Evolutionary conservation across 2,797 vertebrate genomes (phyloP).

Genomic region (Pipistrellus kuhlii): DNA sequence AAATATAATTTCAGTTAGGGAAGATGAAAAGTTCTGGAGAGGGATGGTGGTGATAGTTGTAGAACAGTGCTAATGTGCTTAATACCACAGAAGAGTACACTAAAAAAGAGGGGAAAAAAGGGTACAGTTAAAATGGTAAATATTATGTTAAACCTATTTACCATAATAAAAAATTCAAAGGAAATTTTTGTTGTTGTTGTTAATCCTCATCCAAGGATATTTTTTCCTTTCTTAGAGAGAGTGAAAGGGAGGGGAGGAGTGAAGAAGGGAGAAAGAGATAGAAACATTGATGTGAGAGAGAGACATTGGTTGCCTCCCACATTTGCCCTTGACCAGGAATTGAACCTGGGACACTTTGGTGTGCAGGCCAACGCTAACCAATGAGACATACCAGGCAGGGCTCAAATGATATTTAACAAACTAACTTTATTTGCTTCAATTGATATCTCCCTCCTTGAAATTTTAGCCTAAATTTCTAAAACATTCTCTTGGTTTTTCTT

Average conservation of each 20-base stretch:
- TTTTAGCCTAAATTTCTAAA: constrained; percentile 44
- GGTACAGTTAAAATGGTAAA: neutral
- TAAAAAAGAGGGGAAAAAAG: neutral
- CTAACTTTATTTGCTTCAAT: constrained; percentile 3
- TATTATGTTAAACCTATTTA: constrained; percentile 8
- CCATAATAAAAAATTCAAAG: neutral
- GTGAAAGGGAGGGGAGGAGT: too few species aligned
- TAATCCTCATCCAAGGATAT: too few species aligned
- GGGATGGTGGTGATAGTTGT: neutral
- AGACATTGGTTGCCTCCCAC: too few species aligned
- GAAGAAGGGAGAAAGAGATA: too few species aligned
- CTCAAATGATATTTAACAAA: constrained; percentile 21
- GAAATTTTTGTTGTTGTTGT: neutral
- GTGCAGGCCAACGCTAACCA: too few species aligned
- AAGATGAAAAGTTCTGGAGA: constrained; percentile 13
- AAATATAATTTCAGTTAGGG: neutral
- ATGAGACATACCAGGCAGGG: too few species aligned
- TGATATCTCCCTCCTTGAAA: neutral
- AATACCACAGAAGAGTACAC: neutral
- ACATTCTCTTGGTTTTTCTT: constrained; percentile 30
- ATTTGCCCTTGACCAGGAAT: too few species aligned
- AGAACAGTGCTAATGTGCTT: neutral
- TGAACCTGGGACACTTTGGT: too few species aligned
- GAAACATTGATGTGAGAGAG: too few species aligned
- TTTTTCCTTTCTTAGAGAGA: too few species aligned